Conservation (phyloP, 1,140 invertebrate species). For the Leptinotarsa lineolata region DNA sequence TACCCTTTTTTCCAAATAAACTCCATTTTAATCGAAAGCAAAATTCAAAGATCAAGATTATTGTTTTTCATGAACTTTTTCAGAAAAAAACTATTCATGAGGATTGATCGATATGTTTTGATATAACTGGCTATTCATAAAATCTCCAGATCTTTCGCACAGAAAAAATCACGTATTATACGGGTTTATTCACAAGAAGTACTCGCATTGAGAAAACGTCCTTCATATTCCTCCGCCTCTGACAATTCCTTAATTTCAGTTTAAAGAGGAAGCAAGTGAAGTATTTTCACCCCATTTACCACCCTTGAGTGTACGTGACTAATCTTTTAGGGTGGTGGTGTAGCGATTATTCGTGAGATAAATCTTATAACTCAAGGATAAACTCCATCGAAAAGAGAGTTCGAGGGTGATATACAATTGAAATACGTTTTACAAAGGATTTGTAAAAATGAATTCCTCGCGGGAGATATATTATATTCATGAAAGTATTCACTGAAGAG, state of each 20-base stretch:
- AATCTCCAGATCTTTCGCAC: background rate
- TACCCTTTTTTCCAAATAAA: no score
- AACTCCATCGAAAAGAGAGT: background rate
- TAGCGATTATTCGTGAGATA: constrained; percentile 3
- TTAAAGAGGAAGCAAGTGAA: constrained; percentile 6
- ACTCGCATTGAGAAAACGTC: no score
- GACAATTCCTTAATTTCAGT: background rate
- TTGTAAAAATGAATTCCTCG: no score
- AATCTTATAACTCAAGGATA: background rate
- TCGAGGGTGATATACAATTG: background rate
- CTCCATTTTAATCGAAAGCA: no score
- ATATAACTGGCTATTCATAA: background rate
- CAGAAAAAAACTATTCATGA: background rate
- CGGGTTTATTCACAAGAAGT: background rate
- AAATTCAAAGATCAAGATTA: no score
- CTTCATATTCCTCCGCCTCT: no score
- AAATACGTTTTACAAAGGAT: background rate
- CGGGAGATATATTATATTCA: no score
- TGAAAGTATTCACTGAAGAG: no score
- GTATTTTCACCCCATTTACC: constrained; percentile 2
- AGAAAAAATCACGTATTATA: background rate
- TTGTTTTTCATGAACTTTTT: background rate
- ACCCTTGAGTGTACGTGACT: constrained; percentile 7
- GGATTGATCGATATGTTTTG: background rate
- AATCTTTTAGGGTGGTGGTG: background rate